These are phyloP conservation scores for Pelusios castaneus DNA, from an alignment of 2,113 vertebrate species.

Conservation along the genomic window DNA sequence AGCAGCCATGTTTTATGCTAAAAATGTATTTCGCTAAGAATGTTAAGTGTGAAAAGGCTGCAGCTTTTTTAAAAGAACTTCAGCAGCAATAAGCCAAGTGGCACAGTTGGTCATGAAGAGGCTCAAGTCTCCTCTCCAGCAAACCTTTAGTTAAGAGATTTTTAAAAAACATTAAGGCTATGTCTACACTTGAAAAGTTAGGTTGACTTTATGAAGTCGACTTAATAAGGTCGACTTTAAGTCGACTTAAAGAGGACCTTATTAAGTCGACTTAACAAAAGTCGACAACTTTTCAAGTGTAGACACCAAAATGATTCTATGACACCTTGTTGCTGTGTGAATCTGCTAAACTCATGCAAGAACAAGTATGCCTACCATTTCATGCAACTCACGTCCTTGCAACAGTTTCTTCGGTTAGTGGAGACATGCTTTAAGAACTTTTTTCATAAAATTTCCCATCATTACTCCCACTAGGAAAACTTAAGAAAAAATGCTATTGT, in stretches of 20 bases:
- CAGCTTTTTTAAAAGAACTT: neutral
- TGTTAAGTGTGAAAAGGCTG: neutral
- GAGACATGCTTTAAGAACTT: neutral
- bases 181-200: too few relatives aligned
- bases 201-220: too few relatives aligned
- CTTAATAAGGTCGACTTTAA: too few relatives aligned
- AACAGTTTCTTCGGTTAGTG: neutral
- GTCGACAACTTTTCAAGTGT: too few relatives aligned
- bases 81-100: neutral
- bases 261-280: too few relatives aligned
- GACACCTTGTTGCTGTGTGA: neutral
- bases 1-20: neutral
- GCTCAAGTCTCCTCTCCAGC: neutral
- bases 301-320: neutral
- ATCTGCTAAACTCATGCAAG: neutral
- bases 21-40: neutral
- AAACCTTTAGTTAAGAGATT: neutral
- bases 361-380: neutral
- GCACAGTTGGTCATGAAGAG: neutral
- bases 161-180: fast-evolving
- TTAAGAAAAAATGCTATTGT: neutral
- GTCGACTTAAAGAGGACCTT: too few relatives aligned
- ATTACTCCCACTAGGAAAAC: slow-evolving; percentile 15
- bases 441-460: neutral
- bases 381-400: neutral